Base-by-base conservation (phyloP, 2,797 vertebrate species). In the Xyrichtys novacula region DNA sequence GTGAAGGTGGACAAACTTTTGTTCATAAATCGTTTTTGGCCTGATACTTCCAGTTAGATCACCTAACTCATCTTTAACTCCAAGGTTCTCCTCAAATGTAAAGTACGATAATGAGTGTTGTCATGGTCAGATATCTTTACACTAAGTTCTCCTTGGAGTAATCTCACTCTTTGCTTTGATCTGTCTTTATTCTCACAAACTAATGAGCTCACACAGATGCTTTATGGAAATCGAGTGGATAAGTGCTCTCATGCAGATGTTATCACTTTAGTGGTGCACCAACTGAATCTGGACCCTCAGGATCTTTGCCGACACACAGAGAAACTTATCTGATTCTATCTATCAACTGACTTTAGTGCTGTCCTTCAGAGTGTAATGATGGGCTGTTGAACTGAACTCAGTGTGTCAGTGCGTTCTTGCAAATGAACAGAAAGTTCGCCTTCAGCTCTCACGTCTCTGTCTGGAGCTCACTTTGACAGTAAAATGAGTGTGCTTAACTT, bases 401-500 rank as follows among this genome's bases (percentile, higher is more conserved):
- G 26, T 38, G 22, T 36, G 46, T 60, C 23, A 58, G 23, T 53
- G 55, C 39, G 31, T 63, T 71, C 19, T 43, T 44, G 46, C 22
- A 55, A 66, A 63, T 39, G 5, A 40, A 54, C 40, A 36, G 44
- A 44, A 17, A 4, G 5, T 38, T 59, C 4, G 22, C 9, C 8
- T 20, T 38, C 12, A 32, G 34, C 36, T 16, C 5, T 47, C 52
- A 44, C n/a, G n/a, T 65, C 53, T 20, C 42, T 1, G 2, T 20
- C 42, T 1, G 2, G 8, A 25, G 20, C 31, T 44, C 46, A 58
- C 26, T 59, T 60, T 67, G 22, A 48, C 31, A 61, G 68, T 65
- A 17, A 61, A 64, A 57, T 71, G 71, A 56, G n/a, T 42, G 49
- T 43, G 31, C 53, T 28, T 1, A 14, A 12, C 34, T 71, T 10